These are phyloP conservation scores for Protula sp. DNA, from an alignment of 2,888 invertebrate species.

Conservation along the genomic window DNA sequence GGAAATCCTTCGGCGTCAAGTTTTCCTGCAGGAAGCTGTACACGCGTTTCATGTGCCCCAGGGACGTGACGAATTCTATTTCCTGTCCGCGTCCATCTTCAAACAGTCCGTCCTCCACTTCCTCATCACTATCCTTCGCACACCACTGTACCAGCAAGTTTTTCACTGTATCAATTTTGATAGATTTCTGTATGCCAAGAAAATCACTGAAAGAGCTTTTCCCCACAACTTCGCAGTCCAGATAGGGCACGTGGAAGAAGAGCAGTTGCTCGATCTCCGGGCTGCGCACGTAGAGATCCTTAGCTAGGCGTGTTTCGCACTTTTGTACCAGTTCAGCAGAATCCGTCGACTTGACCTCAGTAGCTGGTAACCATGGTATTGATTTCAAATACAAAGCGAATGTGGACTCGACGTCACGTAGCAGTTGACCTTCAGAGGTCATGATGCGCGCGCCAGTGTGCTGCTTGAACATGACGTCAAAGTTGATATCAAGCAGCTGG, in stretches of 20 bases:
- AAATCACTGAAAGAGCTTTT: slow-evolving; percentile 30
- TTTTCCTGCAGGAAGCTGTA: slow-evolving; percentile 35
- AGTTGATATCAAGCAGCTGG: slow-evolving; percentile 28
- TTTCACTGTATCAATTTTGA: slow-evolving; percentile 29
- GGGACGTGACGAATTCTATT: slow-evolving; percentile 30
- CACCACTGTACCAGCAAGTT: slow-evolving; percentile 33
- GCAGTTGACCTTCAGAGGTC: slow-evolving; percentile 21
- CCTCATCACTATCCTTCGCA: not conserved
- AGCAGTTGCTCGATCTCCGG: slow-evolving; percentile 27
- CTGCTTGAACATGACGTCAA: slow-evolving; percentile 27
- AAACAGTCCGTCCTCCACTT: not conserved
- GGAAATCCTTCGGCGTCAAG: slow-evolving; percentile 30
- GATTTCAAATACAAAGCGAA: slow-evolving; percentile 34
- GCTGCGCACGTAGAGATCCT: not conserved
- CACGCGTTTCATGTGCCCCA: slow-evolving; percentile 36
- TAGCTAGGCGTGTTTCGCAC: not conserved
- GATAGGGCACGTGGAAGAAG: slow-evolving; percentile 36
- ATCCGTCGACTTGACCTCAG: slow-evolving; percentile 10
- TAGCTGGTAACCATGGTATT: slow-evolving; percentile 38
- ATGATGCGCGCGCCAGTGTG: slow-evolving; percentile 9
- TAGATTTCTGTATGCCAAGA: slow-evolving; percentile 30
- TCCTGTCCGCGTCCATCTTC: not conserved
- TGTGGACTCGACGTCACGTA: slow-evolving; percentile 27
- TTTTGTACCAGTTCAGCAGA: not conserved
- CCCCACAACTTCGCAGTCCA: slow-evolving; percentile 18